A percentile compares a stretch with the other conserved stretches of the same genome.
Conservation (phyloP, 1,140 invertebrate genomes). For the Varroa destructor region DNA sequence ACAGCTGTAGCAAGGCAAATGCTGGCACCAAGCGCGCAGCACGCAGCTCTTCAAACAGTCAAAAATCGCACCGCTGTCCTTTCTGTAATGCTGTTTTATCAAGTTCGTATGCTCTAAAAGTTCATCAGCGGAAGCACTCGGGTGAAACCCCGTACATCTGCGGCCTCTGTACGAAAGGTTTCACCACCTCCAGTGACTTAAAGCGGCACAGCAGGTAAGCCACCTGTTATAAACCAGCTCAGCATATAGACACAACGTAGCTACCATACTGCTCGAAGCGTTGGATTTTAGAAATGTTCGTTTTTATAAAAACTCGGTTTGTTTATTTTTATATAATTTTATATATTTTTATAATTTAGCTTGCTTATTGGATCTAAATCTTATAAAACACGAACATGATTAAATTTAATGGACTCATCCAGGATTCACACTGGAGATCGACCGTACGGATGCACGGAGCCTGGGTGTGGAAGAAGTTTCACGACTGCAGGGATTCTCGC, state of each 20-base stretch:
- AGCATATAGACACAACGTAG: slow-evolving; percentile 27
- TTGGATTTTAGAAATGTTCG: neutral
- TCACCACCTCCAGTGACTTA: slow-evolving; percentile 71
- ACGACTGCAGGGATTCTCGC: slow-evolving; percentile 58
- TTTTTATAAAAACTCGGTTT: slow-evolving; percentile 4
- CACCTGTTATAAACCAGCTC: neutral
- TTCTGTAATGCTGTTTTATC: slow-evolving; percentile 4
- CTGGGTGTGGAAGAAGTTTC: slow-evolving; percentile 44
- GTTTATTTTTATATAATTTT: no score
- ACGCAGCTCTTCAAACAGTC: no score
- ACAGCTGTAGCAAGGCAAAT: no score
- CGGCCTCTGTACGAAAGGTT: slow-evolving; percentile 70
- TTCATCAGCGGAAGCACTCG: slow-evolving; percentile 54
- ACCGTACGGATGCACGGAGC: slow-evolving; percentile 40
- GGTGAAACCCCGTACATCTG: slow-evolving; percentile 78
- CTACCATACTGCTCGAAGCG: slow-evolving; percentile 33
- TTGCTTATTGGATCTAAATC: no score
- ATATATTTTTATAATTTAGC: no score
- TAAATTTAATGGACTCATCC: neutral
- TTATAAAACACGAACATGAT: no score
- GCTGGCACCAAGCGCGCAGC: no score
- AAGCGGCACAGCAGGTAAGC: slow-evolving; percentile 55
- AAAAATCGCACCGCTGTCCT: neutral
- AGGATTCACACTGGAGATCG: slow-evolving; percentile 14
- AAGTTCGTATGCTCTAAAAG: slow-evolving; percentile 19